These are phyloP conservation scores for Haliclona indistincta DNA, from an alignment of 37 sponge, comb jelly and placozoan species.

Conservation along the genomic window DNA sequence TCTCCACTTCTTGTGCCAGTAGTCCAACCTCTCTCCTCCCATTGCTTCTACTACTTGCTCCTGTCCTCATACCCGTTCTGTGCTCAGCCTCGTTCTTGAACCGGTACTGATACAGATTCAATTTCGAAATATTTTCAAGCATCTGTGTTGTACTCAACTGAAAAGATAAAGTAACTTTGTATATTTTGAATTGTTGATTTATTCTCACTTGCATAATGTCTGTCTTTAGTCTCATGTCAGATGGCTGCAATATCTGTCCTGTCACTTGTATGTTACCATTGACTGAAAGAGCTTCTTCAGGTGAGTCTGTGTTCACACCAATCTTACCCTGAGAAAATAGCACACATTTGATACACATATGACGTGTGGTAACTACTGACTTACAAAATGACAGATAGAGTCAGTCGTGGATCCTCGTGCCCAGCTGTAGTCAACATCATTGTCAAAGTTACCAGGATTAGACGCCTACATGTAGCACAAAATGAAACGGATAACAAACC, in stretches of 20 bases:
- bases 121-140: constrained; percentile 63
- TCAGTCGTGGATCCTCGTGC: constrained; percentile 47
- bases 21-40: constrained; percentile 67
- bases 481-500: not conserved
- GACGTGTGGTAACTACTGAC: no score
- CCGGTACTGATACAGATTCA: constrained; percentile 70
- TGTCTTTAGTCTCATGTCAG: constrained; percentile 82
- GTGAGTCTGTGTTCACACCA: constrained; percentile 91
- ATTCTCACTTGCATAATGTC: constrained; percentile 54
- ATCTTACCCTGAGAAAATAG: constrained; percentile 84
- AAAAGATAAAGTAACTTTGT: not conserved
- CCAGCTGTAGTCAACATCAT: constrained; percentile 83
- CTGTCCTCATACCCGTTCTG: no score
- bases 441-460: constrained; percentile 93
- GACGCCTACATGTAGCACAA: constrained; percentile 58
- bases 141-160: constrained; percentile 42
- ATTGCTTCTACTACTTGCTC: constrained; percentile 4
- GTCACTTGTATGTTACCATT: constrained; percentile 76
- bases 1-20: constrained; percentile 86
- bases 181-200: no score
- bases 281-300: constrained; percentile 86
- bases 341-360: no score
- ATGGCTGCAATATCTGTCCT: constrained; percentile 72
- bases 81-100: constrained; percentile 38
- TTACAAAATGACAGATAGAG: constrained; percentile 63